Evolutionary conservation across 2,797 vertebrate species (phyloP), one percentile per base, ranked within the genome.

Genomic region (Pelobates cultripes): DNA sequence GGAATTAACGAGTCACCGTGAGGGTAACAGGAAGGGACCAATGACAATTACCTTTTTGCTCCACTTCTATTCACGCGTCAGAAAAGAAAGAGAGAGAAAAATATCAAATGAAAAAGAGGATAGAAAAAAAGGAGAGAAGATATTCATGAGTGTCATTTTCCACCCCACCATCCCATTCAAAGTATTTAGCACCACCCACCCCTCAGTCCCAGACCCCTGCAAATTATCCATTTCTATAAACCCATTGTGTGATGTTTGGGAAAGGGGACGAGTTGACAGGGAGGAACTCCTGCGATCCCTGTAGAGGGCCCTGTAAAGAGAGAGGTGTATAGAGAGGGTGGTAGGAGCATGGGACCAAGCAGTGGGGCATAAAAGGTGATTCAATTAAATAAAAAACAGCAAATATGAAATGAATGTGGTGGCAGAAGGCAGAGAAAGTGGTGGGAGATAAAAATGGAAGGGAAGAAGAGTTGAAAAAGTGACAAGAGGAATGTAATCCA

Each of bases 11-110:
- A 84, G 84, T 90, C 89, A 89, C 94, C 91, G 94, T 94, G 94
- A 95, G 94, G 95, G 93, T 94, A 78, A 94, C 94, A 95, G 94
- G 94, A 94, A 95, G 90, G 93, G 94, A 93, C 93, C 77, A 84
- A 84, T 96, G 94, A 95, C 96, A 94, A 95, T 97, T 97, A 97
- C 96, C 96, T 97, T 97, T 97, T 96, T 97, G 96, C 94, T 97
- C 96, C 96, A 97, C 96, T 97, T 97, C 96, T 97, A 97, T 97
- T 97, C 96, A 97, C 96, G 96, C 96, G 96, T 97, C 96, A 95
- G 96, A 96, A 97, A 96, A 93, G 95, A 93, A 91, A 91, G 92
- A 96, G 93, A 94, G 92, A 90, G 94, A 89, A 95, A 93, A 92
- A 90, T 95, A 95, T 90, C 91, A 95, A 96, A 95, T 93, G 94